Conservation (phyloP, 2,113 vertebrate species). For the Rhombomys opimus region DNA sequence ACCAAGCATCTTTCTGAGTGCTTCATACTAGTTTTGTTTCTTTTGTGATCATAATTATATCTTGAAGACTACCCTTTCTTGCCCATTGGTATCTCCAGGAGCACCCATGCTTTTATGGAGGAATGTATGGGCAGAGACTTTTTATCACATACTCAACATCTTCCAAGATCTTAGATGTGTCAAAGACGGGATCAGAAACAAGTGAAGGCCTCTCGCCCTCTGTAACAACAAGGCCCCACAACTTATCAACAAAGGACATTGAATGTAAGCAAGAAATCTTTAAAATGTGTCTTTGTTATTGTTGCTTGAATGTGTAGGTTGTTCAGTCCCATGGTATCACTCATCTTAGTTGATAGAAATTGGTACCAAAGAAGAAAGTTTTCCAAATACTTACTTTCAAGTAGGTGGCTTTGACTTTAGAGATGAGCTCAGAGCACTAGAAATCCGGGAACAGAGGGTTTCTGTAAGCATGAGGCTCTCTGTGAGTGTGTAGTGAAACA, state of each 20-base stretch:
- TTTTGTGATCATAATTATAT: neutral
- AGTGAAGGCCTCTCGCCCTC: neutral
- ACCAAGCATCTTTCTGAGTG: neutral
- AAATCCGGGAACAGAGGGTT: neutral
- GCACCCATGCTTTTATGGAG: neutral
- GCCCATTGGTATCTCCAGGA: neutral
- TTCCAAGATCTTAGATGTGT: neutral
- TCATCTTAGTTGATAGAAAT: neutral
- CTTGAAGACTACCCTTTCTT: neutral
- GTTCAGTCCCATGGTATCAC: neutral
- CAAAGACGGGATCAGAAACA: too few relatives aligned
- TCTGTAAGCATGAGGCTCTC: neutral
- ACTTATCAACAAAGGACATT: neutral
- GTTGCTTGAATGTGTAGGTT: neutral
- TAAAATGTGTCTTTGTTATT: neutral
- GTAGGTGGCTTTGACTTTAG: neutral
- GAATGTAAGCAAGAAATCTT: neutral
- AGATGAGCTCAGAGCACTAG: neutral
- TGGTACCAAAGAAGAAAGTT: neutral
- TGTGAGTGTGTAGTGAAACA: neutral
- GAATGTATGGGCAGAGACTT: neutral
- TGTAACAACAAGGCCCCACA: neutral
- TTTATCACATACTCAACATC: neutral
- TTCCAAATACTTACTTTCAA: neutral
- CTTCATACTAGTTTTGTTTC: neutral